These are phyloP conservation scores for Aethina tumida DNA, from an alignment of 1,140 invertebrate species.

Conservation along the genomic window DNA sequence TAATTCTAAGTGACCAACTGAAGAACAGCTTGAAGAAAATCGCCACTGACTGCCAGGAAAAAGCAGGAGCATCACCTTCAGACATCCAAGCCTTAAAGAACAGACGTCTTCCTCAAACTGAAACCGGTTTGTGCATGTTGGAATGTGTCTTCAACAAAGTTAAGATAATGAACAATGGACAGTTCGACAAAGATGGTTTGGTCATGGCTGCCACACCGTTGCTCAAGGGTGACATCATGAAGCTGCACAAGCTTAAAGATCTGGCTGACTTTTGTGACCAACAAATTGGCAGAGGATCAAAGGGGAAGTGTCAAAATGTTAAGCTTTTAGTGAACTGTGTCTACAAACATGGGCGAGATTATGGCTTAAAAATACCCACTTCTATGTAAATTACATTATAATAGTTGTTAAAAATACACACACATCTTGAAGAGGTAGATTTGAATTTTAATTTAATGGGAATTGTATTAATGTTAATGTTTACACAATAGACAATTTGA, in stretches of 20 bases:
- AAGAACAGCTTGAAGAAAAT: not conserved
- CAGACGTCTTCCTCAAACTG: slow-evolving; percentile 20
- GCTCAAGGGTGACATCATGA: slow-evolving; percentile 15
- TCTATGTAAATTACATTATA: slow-evolving; percentile 4
- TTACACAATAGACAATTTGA: no score
- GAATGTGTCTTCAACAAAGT: slow-evolving; percentile 23
- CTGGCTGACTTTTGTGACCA: slow-evolving; percentile 21
- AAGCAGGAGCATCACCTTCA: slow-evolving; percentile 16
- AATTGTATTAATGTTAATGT: no score
- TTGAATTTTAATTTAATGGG: no score
- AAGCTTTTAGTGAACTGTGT: slow-evolving; percentile 23
- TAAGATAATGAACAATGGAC: slow-evolving; percentile 25
- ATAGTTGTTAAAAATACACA: slow-evolving; percentile 7
- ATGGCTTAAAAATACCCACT: slow-evolving; percentile 8
- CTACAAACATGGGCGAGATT: slow-evolving; percentile 17
- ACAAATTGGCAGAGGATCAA: slow-evolving; percentile 14
- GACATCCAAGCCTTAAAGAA: slow-evolving; percentile 19
- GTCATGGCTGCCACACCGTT: slow-evolving; percentile 16
- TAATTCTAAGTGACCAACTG: no score
- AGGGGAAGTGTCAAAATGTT: slow-evolving; percentile 18
- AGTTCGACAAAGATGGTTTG: slow-evolving; percentile 21
- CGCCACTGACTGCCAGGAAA: slow-evolving; percentile 4
- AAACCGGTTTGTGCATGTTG: slow-evolving; percentile 26
- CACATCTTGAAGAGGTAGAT: no score
- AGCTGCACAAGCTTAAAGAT: slow-evolving; percentile 18